Percentiles rank a stretch among this genome's conserved stretches.
These are phyloP conservation scores for Resseliella maxima DNA, from an alignment of 2,888 invertebrate species.

Conservation along the genomic window DNA sequence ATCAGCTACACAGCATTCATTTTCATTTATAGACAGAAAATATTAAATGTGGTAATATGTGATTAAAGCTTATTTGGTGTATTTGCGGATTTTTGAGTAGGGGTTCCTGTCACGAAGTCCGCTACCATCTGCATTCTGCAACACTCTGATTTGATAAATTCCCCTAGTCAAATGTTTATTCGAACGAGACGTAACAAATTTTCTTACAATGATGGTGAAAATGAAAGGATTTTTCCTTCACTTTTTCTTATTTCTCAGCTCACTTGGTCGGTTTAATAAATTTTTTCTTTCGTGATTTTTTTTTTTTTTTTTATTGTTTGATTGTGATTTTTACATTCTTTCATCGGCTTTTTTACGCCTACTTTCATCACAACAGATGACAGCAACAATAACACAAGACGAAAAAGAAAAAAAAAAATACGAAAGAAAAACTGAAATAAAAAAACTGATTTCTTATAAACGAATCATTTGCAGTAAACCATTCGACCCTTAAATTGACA, in stretches of 20 bases:
- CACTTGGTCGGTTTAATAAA: neutral
- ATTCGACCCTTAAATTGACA: constrained; percentile 47
- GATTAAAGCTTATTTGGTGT: neutral
- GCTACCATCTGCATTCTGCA: too few species aligned
- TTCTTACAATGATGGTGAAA: neutral
- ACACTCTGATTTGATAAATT: too few species aligned
- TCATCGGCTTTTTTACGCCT: constrained; percentile 8
- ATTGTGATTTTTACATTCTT: too few species aligned
- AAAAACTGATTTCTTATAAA: neutral
- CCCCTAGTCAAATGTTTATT: too few species aligned
- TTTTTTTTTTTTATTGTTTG: neutral
- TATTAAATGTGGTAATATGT: neutral
- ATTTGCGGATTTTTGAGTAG: too few species aligned
- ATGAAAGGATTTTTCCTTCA: constrained; percentile 1
- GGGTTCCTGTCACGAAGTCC: too few species aligned
- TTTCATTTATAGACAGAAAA: neutral
- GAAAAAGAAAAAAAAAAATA: too few species aligned
- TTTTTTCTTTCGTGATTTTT: neutral
- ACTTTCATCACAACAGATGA: constrained; percentile 1
- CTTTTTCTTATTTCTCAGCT: neutral
- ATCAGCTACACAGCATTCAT: too few species aligned
- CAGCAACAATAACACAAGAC: neutral
- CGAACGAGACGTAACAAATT: too few species aligned
- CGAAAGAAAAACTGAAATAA: too few species aligned
- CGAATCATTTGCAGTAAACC: neutral